Percentiles rank a stretch among this genome's conserved stretches.
These are phyloP conservation scores for Parazoanthus atlanticus DNA, from an alignment of 92 coral and sea anemone genomes.

Conservation along the genomic window DNA sequence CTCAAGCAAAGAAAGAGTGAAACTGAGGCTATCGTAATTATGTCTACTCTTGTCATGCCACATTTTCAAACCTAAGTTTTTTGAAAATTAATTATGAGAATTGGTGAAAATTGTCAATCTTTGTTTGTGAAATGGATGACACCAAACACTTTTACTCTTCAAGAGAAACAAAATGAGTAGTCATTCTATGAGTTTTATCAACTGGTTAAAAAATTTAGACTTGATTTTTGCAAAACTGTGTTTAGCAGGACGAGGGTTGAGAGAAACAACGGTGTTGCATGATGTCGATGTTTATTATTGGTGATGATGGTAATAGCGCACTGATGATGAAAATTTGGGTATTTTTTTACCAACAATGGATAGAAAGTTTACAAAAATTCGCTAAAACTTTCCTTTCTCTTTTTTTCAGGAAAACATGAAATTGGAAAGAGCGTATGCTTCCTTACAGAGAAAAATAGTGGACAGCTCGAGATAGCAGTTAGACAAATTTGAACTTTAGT, in stretches of 20 bases:
- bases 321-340: not conserved
- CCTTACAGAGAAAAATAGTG: slow-evolving; percentile 80
- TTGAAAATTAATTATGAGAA: too few species aligned
- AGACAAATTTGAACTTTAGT: not conserved
- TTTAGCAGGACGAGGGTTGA: too few species aligned
- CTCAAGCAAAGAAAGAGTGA: too few species aligned
- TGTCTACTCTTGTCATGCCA: too few species aligned
- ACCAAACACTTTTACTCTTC: not conserved
- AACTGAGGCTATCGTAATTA: too few species aligned
- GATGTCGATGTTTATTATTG: too few species aligned
- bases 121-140: not conserved
- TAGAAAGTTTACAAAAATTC: not conserved
- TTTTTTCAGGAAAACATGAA: slow-evolving; percentile 88
- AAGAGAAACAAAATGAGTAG: too few species aligned
- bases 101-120: too few species aligned
- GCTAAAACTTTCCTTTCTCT: not conserved
- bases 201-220: not conserved
- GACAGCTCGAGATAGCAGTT: slow-evolving; percentile 62
- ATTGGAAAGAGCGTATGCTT: slow-evolving; percentile 88
- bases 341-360: not conserved
- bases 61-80: too few species aligned
- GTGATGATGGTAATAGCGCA: not conserved
- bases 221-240: too few species aligned
- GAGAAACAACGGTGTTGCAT: too few species aligned
- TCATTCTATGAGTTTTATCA: not conserved